Evolutionary conservation across 1,140 invertebrate genomes (phyloP).

Genomic region (Apolygus lucorum): DNA sequence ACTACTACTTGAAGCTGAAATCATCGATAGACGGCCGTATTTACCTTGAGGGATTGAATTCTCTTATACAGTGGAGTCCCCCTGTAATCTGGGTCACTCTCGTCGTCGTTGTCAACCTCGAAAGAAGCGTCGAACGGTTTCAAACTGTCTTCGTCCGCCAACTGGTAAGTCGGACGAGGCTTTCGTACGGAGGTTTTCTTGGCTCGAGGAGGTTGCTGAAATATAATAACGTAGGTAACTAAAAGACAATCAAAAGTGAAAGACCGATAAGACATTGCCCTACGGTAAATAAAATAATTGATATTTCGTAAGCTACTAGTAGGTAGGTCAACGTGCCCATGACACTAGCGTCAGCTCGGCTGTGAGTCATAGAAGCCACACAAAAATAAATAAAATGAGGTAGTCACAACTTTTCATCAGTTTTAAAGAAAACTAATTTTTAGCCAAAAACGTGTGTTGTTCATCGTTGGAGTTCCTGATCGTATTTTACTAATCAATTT

Average conservation of each 20-base stretch:
- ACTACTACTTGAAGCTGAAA: no score
- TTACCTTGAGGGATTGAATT: background rate
- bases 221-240: background rate
- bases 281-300: background rate
- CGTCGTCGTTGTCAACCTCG: background rate
- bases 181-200: background rate
- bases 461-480: no score
- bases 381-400: no score
- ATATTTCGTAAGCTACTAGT: background rate
- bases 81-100: slow-evolving; percentile 10
- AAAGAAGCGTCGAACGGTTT: slow-evolving; percentile 6
- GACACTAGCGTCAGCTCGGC: no score
- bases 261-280: background rate
- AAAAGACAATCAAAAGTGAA: background rate
- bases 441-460: no score
- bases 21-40: no score
- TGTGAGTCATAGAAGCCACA: no score
- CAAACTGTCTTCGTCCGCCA: background rate
- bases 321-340: no score
- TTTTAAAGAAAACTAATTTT: no score
- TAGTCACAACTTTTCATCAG: no score
- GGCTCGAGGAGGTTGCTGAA: background rate
- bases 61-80: slow-evolving; percentile 16
- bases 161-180: background rate
- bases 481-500: no score